phyloP scores from a whole-genome alignment of 2,888 invertebrate genomes.

The Amblyjoppa fuscipennis region DNA sequence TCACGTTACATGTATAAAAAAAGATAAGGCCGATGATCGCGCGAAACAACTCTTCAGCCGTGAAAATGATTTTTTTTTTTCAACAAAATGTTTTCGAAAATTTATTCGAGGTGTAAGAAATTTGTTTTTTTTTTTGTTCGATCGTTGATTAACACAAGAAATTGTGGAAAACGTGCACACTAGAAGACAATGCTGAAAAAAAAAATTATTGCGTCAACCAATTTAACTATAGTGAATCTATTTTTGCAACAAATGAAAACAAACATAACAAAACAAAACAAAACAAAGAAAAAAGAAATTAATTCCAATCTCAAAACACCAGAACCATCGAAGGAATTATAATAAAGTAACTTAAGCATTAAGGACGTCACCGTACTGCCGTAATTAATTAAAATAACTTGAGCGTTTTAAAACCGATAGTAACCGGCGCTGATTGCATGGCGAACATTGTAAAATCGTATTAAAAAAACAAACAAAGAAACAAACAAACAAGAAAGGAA shows the following conservation, averaged over 20 bases:
- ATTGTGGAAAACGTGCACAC: background rate
- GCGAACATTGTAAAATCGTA: constrained; percentile 30
- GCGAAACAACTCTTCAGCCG: background rate
- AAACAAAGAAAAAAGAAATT: constrained; percentile 31
- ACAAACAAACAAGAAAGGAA: constrained; percentile 21
- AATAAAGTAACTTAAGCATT: constrained; percentile 55
- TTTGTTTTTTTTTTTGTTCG: constrained; percentile 15
- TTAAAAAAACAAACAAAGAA: constrained; percentile 25
- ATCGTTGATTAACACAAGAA: constrained; percentile 5
- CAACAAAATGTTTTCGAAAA: background rate
- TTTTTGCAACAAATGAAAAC: constrained; percentile 57
- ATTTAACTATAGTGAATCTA: constrained; percentile 45
- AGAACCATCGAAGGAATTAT: constrained; percentile 46
- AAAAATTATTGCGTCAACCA: constrained; percentile 39
- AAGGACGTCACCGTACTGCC: constrained; percentile 59
- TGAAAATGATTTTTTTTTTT: background rate
- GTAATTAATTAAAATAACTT: constrained; percentile 44
- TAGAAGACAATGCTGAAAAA: constrained; percentile 37
- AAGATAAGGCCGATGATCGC: background rate
- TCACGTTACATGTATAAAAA: too few relatives aligned
- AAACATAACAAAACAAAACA: background rate
- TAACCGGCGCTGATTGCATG: constrained; percentile 39
- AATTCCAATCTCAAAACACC: constrained; percentile 24
- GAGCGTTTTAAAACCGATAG: constrained; percentile 28
- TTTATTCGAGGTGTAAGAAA: background rate